Conservation (phyloP, 37 sponge, comb jelly and placozoan genomes). For the Tethya wilhelma region DNA sequence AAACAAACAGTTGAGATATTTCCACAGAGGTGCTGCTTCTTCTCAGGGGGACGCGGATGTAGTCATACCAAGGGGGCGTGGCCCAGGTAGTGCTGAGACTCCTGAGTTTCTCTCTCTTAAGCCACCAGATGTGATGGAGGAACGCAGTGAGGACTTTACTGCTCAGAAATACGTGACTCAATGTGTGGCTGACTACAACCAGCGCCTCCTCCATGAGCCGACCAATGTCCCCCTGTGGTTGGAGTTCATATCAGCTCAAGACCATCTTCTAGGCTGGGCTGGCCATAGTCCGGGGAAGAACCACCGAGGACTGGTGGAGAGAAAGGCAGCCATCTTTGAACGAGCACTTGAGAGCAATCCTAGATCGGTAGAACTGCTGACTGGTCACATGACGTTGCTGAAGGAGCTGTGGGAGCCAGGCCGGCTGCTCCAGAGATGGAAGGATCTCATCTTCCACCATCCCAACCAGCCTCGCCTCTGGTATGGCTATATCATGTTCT, state of each 20-base stretch:
- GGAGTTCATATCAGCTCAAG: constrained; percentile 76
- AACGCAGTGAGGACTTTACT: neutral
- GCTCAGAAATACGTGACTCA: constrained; percentile 45
- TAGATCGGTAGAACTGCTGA: constrained; percentile 59
- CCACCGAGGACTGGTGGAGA: constrained; percentile 58
- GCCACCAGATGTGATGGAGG: neutral
- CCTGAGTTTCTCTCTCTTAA: constrained; percentile 1
- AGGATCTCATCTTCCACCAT: constrained; percentile 76
- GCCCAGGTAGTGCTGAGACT: neutral
- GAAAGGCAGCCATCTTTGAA: constrained; percentile 88
- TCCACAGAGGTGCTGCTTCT: neutral
- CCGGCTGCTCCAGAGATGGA: constrained; percentile 68
- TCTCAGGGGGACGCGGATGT: neutral
- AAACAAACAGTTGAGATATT: constrained; percentile 12
- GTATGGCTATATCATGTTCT: constrained; percentile 73
- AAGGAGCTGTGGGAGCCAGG: constrained; percentile 70
- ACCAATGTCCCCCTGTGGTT: constrained; percentile 77
- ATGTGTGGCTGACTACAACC: constrained; percentile 51
- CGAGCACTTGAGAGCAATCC: constrained; percentile 84
- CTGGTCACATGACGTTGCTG: constrained; percentile 66
- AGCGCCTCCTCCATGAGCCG: constrained; percentile 52
- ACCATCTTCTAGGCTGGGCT: constrained; percentile 44
- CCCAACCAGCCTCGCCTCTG: constrained; percentile 71
- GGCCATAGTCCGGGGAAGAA: constrained; percentile 9
- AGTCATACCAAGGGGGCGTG: neutral